Evolutionary conservation across 2,888 invertebrate species (phyloP).

Genomic region (Zhengitettix transpicula): DNA sequence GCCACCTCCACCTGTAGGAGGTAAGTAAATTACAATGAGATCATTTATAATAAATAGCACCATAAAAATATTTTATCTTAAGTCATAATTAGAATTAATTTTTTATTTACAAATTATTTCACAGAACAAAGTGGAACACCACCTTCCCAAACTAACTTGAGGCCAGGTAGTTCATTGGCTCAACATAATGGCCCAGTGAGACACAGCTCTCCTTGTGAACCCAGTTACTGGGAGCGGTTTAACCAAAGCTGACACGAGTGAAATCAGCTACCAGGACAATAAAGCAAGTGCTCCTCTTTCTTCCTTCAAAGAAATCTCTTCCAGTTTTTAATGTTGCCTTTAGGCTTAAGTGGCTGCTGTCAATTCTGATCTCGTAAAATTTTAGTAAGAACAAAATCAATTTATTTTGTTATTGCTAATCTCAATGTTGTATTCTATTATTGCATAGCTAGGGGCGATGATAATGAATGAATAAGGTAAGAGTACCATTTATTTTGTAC

Average conservation of each 20-base stretch:
- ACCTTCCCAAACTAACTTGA: background rate
- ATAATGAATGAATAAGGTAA: too few relatives aligned
- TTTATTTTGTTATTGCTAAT: too few relatives aligned
- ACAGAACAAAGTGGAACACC: background rate
- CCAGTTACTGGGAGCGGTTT: constrained; percentile 15
- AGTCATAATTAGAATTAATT: background rate
- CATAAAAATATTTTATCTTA: background rate
- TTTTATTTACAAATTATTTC: background rate
- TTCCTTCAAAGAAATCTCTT: too few relatives aligned
- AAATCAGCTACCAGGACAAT: background rate
- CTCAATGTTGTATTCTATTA: too few relatives aligned
- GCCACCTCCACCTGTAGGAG: constrained; percentile 7
- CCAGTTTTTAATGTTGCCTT: too few relatives aligned
- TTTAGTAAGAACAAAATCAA: too few relatives aligned
- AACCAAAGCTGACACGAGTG: constrained; percentile 12
- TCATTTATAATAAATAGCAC: too few relatives aligned
- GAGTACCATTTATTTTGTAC: too few relatives aligned
- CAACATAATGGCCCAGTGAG: constrained; percentile 17
- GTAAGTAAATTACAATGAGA: background rate
- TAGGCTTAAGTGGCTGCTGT: too few relatives aligned
- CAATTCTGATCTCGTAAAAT: too few relatives aligned
- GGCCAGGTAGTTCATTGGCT: constrained; percentile 13
- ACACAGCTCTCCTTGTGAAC: constrained; percentile 15
- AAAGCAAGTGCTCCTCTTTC: constrained; percentile 19
- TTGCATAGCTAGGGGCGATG: too few relatives aligned